Evolutionary conservation across 2,888 invertebrate species (phyloP), one percentile per base, ranked within the genome.

Genomic region (Aphidoletes aphidimyza): DNA sequence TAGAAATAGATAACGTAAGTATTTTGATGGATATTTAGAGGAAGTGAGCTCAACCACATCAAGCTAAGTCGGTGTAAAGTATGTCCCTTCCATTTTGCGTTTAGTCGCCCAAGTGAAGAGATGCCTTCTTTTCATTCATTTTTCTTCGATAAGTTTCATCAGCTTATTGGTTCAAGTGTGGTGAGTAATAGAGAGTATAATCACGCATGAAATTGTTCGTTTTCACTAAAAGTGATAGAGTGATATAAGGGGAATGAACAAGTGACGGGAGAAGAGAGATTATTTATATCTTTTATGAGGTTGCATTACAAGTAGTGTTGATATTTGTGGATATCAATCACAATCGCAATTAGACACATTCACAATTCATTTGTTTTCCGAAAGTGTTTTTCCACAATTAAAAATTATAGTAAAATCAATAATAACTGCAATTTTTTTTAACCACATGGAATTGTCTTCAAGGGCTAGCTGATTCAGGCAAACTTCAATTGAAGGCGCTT

Each of bases 231-330:
- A 69, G 81, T 81, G 81, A 81, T 81, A 69, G 69, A 81, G 36
- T 81, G 81, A 81, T 81, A 37, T 37, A 81, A 37, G 81, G 36
- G 36, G 37, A 81, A 81, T 81, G 81, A 81, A 81, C 36, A 81
- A 37, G 39, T 9, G 37, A n/a, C n/a, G 22, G 37, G 37, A 37
- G 81, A 81, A 81, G 37, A 78, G 19, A 81, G 81, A 81, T 81
- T 37, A 81, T 81, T 81, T 81, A n/a, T n/a, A n/a, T n/a, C n/a
- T n/a, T n/a, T n/a, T n/a, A 81, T 81, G 81, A 81, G 26, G 30
- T 69, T 34, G 69, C 69, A 69, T 69, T 26, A 69, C 34, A n/a
- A 17, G 11, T 14, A n/a, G 30, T 30, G 3, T 69, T 26, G 34
- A 69, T 69, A 30, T 9, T 54, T 69, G 47, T 11, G 8, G 6